A percentile compares a stretch with the other conserved stretches of the same genome.
phyloP scores from a whole-genome alignment of 2,797 vertebrate genomes.

The Acomys russatus region DNA sequence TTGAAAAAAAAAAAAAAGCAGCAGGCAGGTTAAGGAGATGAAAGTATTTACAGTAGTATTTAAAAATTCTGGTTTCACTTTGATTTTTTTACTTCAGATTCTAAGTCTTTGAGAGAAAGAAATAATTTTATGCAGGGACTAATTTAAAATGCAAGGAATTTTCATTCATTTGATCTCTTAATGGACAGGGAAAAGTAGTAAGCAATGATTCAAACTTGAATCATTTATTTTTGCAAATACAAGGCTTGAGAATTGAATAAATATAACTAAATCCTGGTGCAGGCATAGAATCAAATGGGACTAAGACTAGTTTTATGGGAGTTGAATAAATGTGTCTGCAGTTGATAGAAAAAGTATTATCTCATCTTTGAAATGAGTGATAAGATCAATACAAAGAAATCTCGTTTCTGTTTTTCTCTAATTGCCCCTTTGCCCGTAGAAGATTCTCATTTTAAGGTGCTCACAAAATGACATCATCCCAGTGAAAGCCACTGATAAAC shows the following conservation, averaged over 20 bases:
- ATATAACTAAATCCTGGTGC: constrained; percentile 68
- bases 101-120: neutral
- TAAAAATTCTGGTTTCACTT: neutral
- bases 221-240: constrained; percentile 65
- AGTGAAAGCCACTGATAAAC: constrained; percentile 62
- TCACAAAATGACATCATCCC: constrained; percentile 58
- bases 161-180: constrained; percentile 55
- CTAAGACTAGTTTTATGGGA: constrained; percentile 75
- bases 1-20: neutral
- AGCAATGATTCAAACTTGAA: constrained; percentile 61
- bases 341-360: constrained; percentile 75
- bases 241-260: constrained; percentile 71
- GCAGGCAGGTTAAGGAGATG: neutral
- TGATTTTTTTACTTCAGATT: constrained; percentile 23
- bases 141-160: constrained; percentile 16
- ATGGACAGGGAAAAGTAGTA: constrained; percentile 22
- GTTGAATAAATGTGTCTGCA: constrained; percentile 61
- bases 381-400: constrained; percentile 79
- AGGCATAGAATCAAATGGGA: constrained; percentile 77
- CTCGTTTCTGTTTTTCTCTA: constrained; percentile 65
- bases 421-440: constrained; percentile 67
- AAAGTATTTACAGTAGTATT: neutral
- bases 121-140: neutral
- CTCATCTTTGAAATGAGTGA: constrained; percentile 78
- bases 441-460: constrained; percentile 72